These are phyloP conservation scores for Rachycentron canadum DNA, from an alignment of 2,797 vertebrate genomes.

Conservation along the genomic window DNA sequence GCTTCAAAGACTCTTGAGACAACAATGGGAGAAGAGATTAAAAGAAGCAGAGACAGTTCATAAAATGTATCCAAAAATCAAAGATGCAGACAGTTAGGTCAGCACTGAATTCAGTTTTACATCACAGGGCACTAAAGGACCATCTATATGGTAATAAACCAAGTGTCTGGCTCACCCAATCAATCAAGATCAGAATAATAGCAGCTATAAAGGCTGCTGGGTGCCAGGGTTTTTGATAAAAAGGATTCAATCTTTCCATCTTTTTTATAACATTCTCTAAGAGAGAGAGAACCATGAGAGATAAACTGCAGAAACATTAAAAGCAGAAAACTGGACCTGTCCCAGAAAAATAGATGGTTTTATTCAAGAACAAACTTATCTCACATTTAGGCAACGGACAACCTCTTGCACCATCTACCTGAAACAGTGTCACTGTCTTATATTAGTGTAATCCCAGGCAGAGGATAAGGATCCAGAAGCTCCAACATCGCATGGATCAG, in stretches of 20 bases:
- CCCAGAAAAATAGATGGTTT: background rate
- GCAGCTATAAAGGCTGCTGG: background rate
- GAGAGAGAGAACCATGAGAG: too few relatives aligned
- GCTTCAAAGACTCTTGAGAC: background rate
- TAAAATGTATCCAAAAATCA: background rate
- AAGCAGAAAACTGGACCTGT: too few relatives aligned
- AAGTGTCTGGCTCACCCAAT: background rate
- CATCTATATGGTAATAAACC: background rate
- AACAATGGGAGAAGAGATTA: background rate
- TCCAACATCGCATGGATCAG: background rate
- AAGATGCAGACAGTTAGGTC: background rate
- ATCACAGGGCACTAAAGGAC: background rate
- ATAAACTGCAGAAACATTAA: too few relatives aligned
- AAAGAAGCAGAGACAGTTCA: background rate
- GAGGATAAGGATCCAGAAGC: background rate
- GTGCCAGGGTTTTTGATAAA: background rate
- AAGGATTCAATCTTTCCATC: background rate
- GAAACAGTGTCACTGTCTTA: too few relatives aligned
- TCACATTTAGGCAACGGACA: too few relatives aligned
- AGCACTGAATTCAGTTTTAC: background rate
- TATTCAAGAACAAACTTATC: background rate
- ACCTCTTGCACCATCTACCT: too few relatives aligned
- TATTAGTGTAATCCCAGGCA: background rate
- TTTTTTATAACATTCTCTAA: background rate
- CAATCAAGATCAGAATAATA: background rate